Evolutionary conservation across 2,113 vertebrate genomes (phyloP).

Genomic region (Penelope pileata): DNA sequence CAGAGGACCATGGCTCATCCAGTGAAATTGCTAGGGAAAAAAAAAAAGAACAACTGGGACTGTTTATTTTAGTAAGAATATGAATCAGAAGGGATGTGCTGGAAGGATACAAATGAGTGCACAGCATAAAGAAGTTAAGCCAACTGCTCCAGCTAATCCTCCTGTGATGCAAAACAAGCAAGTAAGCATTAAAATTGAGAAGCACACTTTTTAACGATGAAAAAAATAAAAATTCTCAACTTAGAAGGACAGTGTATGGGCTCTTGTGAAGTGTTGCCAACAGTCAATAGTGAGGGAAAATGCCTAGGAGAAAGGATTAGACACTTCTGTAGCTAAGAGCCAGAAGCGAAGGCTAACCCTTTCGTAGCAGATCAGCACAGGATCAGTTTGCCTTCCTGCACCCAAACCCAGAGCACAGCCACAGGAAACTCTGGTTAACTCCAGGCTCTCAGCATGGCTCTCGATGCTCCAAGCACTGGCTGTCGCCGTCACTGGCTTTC

Average conservation of each 20-base stretch:
- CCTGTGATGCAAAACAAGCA: not conserved
- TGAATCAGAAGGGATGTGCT: not conserved
- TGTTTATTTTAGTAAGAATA: not conserved
- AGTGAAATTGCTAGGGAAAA: not conserved
- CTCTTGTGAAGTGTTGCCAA: not conserved
- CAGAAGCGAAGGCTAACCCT: not conserved
- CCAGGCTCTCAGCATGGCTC: not conserved
- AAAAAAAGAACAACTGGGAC: not conserved
- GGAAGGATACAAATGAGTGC: not conserved
- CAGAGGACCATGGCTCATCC: not conserved
- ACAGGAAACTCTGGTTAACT: not conserved
- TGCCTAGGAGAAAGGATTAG: not conserved
- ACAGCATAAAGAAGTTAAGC: not conserved
- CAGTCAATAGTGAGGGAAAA: not conserved
- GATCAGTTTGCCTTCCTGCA: not conserved
- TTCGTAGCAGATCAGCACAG: not conserved
- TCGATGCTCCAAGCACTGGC: not conserved
- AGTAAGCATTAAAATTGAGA: not conserved
- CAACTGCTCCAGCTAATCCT: conserved; percentile 7
- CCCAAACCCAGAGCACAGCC: fast-evolving
- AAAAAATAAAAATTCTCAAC: not conserved
- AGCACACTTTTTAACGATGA: not conserved
- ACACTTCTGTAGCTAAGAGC: not conserved
- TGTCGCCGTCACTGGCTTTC: fast-evolving
- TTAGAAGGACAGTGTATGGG: not conserved